Base-by-base conservation (phyloP, 2,113 vertebrate species). In the Tauraco erythrolophus region DNA sequence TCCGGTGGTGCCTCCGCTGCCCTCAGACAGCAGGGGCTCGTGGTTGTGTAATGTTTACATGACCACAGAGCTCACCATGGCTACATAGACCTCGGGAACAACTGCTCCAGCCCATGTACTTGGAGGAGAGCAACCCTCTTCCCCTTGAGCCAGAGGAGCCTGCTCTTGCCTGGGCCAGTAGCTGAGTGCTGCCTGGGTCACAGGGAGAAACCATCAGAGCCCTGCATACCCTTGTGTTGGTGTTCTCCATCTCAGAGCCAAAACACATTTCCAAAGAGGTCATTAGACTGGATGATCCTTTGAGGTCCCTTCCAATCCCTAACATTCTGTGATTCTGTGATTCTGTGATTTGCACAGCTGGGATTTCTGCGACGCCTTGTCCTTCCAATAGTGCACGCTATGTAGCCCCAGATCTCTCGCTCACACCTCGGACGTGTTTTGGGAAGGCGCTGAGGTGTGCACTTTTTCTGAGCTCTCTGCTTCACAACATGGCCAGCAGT, bases 41-140 rank as follows among this genome's bases (percentile, higher is more conserved):
- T 30, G 65, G 41, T 94, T 96, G 95, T 89, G 95, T 90, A 97
- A 96, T 97, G 93, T 97, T 97, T 97, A 95, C 84, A 84, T n/a
- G 89, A 97, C 94, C 94, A 95, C 94, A 96, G 91, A 92, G 33
- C 93, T 97, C 94, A 88, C 97, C 96, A 97, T 96, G 94, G 94
- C 94, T 96, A 96, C 97, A 10, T 5, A 84, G 89, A 77, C 54
- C 76, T 96, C n/a, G 2, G 68, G 83, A 94, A 54, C 83, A 65
- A 53, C 91, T 94, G 61, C 80, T 95, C 46, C 39, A 78, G 72
- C 64, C 77, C 6, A 1, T 16, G 65, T 58, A 33, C 83, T 95
- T 4, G 1, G 28, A 92, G 80, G 28, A 78, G 57, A 91, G 27
- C 43, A 89, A 51, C 31, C 17, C 14, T 15, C 53, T 56, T 82